Percentiles rank a stretch among this genome's conserved stretches.
These are phyloP conservation scores for Anorthoa munda DNA, from an alignment of 2,888 invertebrate species.

Conservation along the genomic window DNA sequence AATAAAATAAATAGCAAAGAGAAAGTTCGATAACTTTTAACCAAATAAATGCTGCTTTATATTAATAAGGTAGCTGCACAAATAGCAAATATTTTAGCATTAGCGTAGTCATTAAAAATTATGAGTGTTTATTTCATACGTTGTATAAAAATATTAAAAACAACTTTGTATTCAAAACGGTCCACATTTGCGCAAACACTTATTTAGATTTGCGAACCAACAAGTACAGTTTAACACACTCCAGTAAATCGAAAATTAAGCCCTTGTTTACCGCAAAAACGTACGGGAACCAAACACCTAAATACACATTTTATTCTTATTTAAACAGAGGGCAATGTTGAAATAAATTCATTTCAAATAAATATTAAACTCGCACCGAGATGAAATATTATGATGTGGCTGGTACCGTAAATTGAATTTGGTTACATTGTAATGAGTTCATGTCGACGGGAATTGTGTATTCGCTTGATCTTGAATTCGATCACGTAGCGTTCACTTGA, in stretches of 20 bases:
- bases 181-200: conserved; percentile 43
- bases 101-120: conserved; percentile 21
- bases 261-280: conserved; percentile 70
- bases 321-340: conserved; percentile 73
- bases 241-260: conserved; percentile 72
- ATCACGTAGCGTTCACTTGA: conserved; percentile 88
- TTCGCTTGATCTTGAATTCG: conserved; percentile 87
- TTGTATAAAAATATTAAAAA: conserved; percentile 23
- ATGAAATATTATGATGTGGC: conserved; percentile 88
- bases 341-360: conserved; percentile 77
- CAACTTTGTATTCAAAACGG: conserved; percentile 32
- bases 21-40: background rate
- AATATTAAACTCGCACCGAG: conserved; percentile 78
- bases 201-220: conserved; percentile 43
- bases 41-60: background rate
- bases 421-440: conserved; percentile 89
- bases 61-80: background rate
- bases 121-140: conserved; percentile 8
- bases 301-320: conserved; percentile 75
- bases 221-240: conserved; percentile 60
- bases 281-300: conserved; percentile 65
- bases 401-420: conserved; percentile 87
- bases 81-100: background rate
- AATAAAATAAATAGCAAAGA: conserved; percentile 5
- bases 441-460: conserved; percentile 84